A percentile compares a stretch with the other conserved stretches of the same genome.
Conservation (phyloP, 30 jellyfish, hydroid and myxozoan genomes). For the Nemopilema nomurai region DNA sequence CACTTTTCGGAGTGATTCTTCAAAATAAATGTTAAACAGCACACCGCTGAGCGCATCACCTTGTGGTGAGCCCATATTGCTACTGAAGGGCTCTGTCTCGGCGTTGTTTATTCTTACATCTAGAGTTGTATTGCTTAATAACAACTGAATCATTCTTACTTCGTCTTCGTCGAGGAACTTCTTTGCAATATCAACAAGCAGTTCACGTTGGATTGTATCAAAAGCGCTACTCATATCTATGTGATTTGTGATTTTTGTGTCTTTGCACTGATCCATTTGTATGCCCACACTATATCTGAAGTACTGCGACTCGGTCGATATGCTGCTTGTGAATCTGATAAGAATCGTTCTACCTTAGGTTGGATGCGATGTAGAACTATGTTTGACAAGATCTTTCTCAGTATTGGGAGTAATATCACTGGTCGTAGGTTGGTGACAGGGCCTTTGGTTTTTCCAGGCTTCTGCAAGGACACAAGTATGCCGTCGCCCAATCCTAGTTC, state of each 20-base stretch:
- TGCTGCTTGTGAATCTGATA: constrained; percentile 61
- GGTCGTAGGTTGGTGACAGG: constrained; percentile 62
- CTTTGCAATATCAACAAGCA: constrained; percentile 43
- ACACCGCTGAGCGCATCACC: constrained; percentile 56
- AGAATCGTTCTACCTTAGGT: constrained; percentile 37
- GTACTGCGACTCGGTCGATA: constrained; percentile 61
- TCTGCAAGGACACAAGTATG: constrained; percentile 56
- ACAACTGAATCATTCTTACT: constrained; percentile 50
- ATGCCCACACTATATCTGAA: constrained; percentile 64
- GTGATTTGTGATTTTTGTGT: constrained; percentile 47
- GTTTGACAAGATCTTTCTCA: constrained; percentile 57
- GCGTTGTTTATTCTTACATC: constrained; percentile 40
- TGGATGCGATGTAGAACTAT: constrained; percentile 34
- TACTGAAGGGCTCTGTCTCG: constrained; percentile 35
- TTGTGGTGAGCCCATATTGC: constrained; percentile 56
- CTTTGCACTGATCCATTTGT: constrained; percentile 52
- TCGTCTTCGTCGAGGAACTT: constrained; percentile 47
- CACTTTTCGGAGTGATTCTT: constrained; percentile 48
- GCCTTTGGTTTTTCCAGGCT: constrained; percentile 68
- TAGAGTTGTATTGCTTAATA: constrained; percentile 42
- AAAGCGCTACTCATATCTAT: constrained; percentile 57
- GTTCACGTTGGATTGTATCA: constrained; percentile 60
- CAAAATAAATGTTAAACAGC: constrained; percentile 23
- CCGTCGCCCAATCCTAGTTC: constrained; percentile 44
- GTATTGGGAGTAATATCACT: constrained; percentile 48